Base-by-base conservation (phyloP, 2,797 vertebrate species). In the Scleropages formosus region DNA sequence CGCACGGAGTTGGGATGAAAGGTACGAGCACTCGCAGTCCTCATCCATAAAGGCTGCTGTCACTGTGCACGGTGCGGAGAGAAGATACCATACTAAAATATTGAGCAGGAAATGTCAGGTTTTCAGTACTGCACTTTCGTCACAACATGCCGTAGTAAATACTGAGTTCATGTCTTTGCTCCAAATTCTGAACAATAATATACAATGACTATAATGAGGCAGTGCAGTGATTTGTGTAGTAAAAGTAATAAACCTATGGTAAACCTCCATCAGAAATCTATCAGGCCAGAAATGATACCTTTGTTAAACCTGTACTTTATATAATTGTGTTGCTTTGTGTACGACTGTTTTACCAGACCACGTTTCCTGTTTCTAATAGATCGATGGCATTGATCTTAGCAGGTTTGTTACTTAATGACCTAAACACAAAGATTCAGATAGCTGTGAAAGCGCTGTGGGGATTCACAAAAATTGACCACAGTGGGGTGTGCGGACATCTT, bases 11-110 rank as follows among this genome's bases (percentile, higher is more conserved):
- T 0, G 46, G 80, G 81, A 84, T 73, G 66, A 75, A 77, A 72
- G 71, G 74, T 75, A 76, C 91, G 91, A 84, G 88, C 87, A 92
- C 91, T 91, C 89, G 74, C 70, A 79, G 15, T 13, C 27, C n/a
- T 15, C 7, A 39, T 9, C 80, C 88, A 88, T 88, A 87, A 74
- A 60, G 79, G n/a, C 47, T 4, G 51, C 26, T n/a, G n/a, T n/a
- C n/a, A n/a, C n/a, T n/a, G n/a, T n/a, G n/a, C n/a, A n/a, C n/a
- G n/a, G n/a, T n/a, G n/a, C n/a, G n/a, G n/a, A n/a, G n/a, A n/a
- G n/a, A n/a, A n/a, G n/a, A n/a, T n/a, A n/a, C n/a, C n/a, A n/a
- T n/a, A n/a, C n/a, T n/a, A n/a, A n/a, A n/a, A n/a, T n/a, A n/a
- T n/a, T n/a, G 26, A 74, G 7, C 31, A 22, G 20, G 69, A 77